Percentiles rank a stretch among this genome's conserved stretches.
Conservation (phyloP, 2,113 vertebrate genomes). For the Hemiprocne comata region DNA sequence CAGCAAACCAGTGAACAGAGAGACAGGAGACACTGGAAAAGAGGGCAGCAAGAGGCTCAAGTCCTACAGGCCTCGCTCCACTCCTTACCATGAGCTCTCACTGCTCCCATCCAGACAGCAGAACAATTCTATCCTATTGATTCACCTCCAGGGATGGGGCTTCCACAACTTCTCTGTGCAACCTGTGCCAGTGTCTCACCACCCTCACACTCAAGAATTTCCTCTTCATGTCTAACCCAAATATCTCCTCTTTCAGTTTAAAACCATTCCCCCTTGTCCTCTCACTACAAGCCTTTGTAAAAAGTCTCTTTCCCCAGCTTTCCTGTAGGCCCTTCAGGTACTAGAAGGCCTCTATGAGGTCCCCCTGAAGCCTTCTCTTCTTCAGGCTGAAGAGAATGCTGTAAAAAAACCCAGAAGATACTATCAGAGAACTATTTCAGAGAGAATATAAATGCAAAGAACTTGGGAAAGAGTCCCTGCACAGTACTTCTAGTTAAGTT, state of each 20-base stretch:
- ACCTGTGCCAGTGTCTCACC: no score
- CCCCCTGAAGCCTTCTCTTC: no score
- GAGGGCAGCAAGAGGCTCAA: not conserved
- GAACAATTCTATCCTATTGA: not conserved
- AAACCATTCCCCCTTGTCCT: no score
- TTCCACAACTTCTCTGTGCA: no score
- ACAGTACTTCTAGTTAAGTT: not conserved
- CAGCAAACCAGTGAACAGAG: not conserved
- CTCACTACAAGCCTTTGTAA: no score
- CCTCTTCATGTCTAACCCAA: no score
- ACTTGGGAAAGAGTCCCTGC: not conserved
- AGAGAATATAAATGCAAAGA: not conserved
- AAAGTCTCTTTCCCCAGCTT: no score
- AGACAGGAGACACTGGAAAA: not conserved
- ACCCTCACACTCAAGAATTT: no score
- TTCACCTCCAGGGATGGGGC: not conserved
- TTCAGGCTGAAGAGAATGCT: not conserved
- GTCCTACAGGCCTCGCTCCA: not conserved
- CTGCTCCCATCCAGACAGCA: not conserved
- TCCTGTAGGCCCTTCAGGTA: no score
- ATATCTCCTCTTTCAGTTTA: no score
- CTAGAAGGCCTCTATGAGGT: no score
- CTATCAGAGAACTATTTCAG: not conserved
- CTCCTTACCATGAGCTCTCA: not conserved
- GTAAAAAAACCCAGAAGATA: not conserved